Conservation (phyloP, 2,113 vertebrate species). For the Phyllostomus hastatus region DNA sequence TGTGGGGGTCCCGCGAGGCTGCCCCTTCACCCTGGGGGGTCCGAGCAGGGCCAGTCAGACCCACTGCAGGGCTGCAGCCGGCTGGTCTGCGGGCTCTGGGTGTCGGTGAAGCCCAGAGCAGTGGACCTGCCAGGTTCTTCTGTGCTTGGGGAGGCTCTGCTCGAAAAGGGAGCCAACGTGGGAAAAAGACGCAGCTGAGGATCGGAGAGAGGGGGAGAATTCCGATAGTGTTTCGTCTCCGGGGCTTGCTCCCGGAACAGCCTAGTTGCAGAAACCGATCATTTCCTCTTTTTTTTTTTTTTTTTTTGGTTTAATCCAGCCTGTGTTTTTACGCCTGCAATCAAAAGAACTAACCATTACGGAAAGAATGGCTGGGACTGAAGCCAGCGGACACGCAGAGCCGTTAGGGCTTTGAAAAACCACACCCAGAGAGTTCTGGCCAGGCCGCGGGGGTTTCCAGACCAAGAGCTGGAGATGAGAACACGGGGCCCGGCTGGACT, state of each 20-base stretch:
- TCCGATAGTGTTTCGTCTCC: not conserved
- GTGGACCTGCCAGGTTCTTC: not conserved
- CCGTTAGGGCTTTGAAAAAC: not conserved
- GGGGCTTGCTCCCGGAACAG: not conserved
- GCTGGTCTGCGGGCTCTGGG: not conserved
- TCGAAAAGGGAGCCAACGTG: not conserved
- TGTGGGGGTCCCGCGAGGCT: not conserved
- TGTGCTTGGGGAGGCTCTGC: not conserved
- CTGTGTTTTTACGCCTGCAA: conserved; percentile 30
- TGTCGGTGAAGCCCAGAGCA: not conserved
- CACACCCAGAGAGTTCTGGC: not conserved
- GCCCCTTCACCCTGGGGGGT: not conserved
- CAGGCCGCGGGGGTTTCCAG: not conserved
- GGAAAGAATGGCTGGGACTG: conserved; percentile 40
- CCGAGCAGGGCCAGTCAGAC: not conserved
- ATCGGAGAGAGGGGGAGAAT: not conserved
- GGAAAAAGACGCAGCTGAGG: not conserved
- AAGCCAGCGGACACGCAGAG: not conserved
- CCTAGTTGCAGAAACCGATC: not conserved
- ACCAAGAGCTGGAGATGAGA: not conserved
- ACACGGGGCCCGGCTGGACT: not conserved
- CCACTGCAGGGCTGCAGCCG: not conserved
- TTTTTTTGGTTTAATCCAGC: conserved; percentile 25
- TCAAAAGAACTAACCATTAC: not conserved
- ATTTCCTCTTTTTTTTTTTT: not conserved